These are phyloP conservation scores for Hydrotaea diabolus DNA, from an alignment of 2,888 invertebrate genomes.

Conservation along the genomic window DNA sequence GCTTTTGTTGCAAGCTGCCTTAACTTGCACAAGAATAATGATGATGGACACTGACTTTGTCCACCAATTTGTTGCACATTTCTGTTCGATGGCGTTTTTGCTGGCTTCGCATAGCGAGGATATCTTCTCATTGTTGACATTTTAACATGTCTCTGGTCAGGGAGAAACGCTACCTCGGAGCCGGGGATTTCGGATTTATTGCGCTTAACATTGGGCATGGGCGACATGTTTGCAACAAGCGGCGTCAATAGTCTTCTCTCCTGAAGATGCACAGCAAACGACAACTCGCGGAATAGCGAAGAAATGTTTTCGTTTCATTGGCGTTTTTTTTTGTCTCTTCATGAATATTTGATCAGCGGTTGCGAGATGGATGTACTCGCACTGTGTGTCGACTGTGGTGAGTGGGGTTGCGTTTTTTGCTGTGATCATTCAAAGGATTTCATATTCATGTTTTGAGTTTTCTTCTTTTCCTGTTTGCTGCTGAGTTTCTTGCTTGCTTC, in stretches of 20 bases:
- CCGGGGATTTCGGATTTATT: too few species aligned
- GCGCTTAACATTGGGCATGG: constrained; percentile 19
- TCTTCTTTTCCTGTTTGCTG: constrained; percentile 38
- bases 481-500: constrained; percentile 31
- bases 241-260: constrained; percentile 33
- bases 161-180: not conserved
- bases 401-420: constrained; percentile 12
- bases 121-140: constrained; percentile 64
- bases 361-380: not conserved
- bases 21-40: constrained; percentile 55
- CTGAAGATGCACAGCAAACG: too few species aligned
- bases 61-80: constrained; percentile 63
- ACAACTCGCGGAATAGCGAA: constrained; percentile 42
- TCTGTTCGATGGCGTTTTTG: constrained; percentile 47
- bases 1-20: constrained; percentile 44
- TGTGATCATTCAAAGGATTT: constrained; percentile 48
- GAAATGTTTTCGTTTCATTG: constrained; percentile 32
- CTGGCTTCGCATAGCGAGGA: constrained; percentile 33
- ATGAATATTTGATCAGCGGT: constrained; percentile 63
- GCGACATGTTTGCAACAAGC: constrained; percentile 60
- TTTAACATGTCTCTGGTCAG: constrained; percentile 47
- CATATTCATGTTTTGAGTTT: constrained; percentile 51
- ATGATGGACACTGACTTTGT: constrained; percentile 63
- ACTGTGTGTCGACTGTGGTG: not conserved
- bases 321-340: constrained; percentile 16